A percentile compares a stretch with the other conserved stretches of the same genome.
phyloP scores from a whole-genome alignment of 1,140 invertebrate genomes.

The Meloidogyne floridensis region DNA sequence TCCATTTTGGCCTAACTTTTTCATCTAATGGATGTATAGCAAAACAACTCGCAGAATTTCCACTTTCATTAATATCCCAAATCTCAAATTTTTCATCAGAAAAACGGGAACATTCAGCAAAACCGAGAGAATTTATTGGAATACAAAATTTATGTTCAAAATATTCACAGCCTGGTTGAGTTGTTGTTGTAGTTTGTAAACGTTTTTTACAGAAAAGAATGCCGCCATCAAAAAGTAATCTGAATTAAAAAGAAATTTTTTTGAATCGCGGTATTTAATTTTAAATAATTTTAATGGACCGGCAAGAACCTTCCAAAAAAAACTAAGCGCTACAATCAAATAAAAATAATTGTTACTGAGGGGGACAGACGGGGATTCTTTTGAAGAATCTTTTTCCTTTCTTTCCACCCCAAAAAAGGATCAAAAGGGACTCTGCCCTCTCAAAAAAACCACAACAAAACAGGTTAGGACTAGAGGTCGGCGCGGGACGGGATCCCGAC shows the following conservation, averaged over 20 bases:
- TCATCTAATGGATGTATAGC: slow-evolving; percentile 55
- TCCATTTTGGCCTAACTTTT: slow-evolving; percentile 55
- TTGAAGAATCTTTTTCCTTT: too few species aligned
- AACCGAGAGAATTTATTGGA: slow-evolving; percentile 52
- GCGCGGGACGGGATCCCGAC: too few species aligned
- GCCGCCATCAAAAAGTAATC: slow-evolving; percentile 64
- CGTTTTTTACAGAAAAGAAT: slow-evolving; percentile 64
- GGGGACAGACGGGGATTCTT: too few species aligned
- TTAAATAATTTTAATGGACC: neutral
- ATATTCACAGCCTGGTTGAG: slow-evolving; percentile 57
- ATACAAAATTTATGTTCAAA: slow-evolving; percentile 64
- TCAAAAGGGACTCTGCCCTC: too few species aligned
- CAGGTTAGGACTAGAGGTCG: too few species aligned
- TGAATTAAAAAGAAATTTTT: neutral
- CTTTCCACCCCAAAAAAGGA: too few species aligned
- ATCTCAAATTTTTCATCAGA: slow-evolving; percentile 54
- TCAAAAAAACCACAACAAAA: too few species aligned
- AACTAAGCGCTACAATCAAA: too few species aligned
- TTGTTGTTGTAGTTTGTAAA: slow-evolving; percentile 29
- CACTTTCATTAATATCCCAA: slow-evolving; percentile 57
- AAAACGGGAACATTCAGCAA: slow-evolving; percentile 53
- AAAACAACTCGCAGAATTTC: slow-evolving; percentile 50
- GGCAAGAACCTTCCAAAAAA: too few species aligned
- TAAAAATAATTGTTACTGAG: too few species aligned
- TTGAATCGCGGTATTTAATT: neutral